A percentile compares a stretch with the other conserved stretches of the same genome.
Conservation (phyloP, 2,888 invertebrate genomes). For the Trichopoda pennipes region DNA sequence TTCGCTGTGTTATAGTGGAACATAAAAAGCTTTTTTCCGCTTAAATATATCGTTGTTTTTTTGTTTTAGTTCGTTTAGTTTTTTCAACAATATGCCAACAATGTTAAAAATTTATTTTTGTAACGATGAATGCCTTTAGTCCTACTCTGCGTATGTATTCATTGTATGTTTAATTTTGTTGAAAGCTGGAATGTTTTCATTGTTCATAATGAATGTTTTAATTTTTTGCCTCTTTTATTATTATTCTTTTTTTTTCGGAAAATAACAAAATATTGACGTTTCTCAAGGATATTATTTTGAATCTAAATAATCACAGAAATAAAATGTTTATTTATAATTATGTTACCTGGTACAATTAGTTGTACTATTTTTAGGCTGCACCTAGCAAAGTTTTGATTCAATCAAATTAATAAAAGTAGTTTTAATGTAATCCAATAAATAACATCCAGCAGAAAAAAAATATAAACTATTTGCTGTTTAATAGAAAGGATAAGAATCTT, state of each 20-base stretch:
- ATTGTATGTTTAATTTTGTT: constrained; percentile 50
- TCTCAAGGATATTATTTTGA: constrained; percentile 52
- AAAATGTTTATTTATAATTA: constrained; percentile 43
- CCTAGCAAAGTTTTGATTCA: too few relatives aligned
- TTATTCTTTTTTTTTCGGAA: constrained; percentile 2
- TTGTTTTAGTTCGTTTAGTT: neutral
- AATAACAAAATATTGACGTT: constrained; percentile 55
- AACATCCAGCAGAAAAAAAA: too few relatives aligned
- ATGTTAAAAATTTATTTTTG: constrained; percentile 62
- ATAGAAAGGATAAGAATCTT: too few relatives aligned
- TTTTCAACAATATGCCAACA: constrained; percentile 59
- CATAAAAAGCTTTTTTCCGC: constrained; percentile 63
- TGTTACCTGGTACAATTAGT: constrained; percentile 11
- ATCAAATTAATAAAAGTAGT: too few relatives aligned
- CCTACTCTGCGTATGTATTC: constrained; percentile 24
- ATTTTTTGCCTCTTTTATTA: neutral
- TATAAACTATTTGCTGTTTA: too few relatives aligned
- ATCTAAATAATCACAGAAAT: neutral
- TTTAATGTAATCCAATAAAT: too few relatives aligned
- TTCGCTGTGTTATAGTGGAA: constrained; percentile 27
- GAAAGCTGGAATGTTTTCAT: constrained; percentile 59
- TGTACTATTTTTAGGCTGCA: constrained; percentile 10
- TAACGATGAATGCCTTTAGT: constrained; percentile 34
- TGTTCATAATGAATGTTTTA: constrained; percentile 53
- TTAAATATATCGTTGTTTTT: constrained; percentile 52